A percentile compares a stretch with the other conserved stretches of the same genome.
Evolutionary conservation across 2,113 vertebrate species (phyloP).

Genomic region (Illadopsis cleaveri): DNA sequence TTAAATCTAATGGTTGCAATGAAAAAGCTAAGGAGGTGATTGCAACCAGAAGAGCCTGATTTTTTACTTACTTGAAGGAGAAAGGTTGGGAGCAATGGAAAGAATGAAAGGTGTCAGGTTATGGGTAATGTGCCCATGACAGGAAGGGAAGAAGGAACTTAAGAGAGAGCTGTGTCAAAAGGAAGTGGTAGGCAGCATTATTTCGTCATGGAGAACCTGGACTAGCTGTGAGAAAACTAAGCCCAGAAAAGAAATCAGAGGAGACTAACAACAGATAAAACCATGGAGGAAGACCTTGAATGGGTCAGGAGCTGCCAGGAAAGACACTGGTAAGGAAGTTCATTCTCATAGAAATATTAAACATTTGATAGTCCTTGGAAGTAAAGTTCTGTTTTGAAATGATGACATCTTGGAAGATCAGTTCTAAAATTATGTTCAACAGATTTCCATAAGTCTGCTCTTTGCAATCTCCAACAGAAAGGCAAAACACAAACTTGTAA

Average conservation of each 20-base stretch:
- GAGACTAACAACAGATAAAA: not conserved
- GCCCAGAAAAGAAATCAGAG: not conserved
- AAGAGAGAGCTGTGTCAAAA: fast-evolving
- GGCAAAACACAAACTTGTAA: not conserved
- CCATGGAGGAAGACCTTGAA: not conserved
- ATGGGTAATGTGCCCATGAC: not conserved
- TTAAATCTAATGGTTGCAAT: not conserved
- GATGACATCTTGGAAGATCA: not conserved
- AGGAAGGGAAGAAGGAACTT: not conserved
- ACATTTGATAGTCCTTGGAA: not conserved
- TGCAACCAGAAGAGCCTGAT: not conserved
- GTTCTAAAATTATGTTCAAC: not conserved
- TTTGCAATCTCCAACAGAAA: not conserved
- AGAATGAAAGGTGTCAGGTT: not conserved
- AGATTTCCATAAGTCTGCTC: not conserved
- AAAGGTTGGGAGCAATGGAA: not conserved
- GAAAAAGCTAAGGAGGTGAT: not conserved
- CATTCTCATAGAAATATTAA: not conserved
- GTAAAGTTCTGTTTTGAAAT: not conserved
- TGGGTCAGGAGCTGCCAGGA: not conserved
- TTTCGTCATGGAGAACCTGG: not conserved
- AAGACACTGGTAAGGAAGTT: not conserved
- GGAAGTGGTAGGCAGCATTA: not conserved
- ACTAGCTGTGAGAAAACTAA: not conserved
- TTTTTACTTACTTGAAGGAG: not conserved